These are phyloP conservation scores for Nephrocerus scutellatus DNA, from an alignment of 2,888 invertebrate species.

Conservation along the genomic window DNA sequence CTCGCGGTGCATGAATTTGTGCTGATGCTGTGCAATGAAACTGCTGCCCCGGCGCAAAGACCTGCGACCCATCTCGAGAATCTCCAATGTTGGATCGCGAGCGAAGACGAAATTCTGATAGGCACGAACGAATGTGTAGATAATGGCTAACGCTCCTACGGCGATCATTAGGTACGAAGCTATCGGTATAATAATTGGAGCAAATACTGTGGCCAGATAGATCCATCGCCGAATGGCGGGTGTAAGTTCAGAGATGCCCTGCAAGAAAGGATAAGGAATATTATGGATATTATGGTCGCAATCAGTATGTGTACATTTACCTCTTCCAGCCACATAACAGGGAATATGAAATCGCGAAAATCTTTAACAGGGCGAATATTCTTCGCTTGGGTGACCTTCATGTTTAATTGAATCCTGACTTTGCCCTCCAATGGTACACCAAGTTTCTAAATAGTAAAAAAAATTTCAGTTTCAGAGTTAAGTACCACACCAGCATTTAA, in stretches of 20 bases:
- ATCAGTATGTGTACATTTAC: constrained; percentile 42
- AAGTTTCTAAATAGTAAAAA: constrained; percentile 57
- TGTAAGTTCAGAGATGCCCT: constrained; percentile 72
- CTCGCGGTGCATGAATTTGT: constrained; percentile 40
- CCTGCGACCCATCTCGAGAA: constrained; percentile 68
- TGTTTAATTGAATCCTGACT: constrained; percentile 72
- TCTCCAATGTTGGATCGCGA: constrained; percentile 60
- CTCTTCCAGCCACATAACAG: constrained; percentile 86
- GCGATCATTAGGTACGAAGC: constrained; percentile 66
- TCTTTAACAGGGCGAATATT: constrained; percentile 64
- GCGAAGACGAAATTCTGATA: constrained; percentile 69
- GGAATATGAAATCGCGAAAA: constrained; percentile 74
- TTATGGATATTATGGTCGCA: background rate
- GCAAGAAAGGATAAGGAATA: constrained; percentile 14
- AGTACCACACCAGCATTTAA: too few relatives aligned
- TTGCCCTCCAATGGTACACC: constrained; percentile 78
- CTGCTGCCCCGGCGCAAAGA: constrained; percentile 59
- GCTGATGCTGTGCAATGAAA: constrained; percentile 45
- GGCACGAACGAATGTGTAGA: constrained; percentile 62
- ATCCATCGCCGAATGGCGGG: constrained; percentile 76
- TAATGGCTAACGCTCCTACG: constrained; percentile 59
- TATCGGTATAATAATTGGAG: constrained; percentile 63
- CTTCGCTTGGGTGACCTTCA: constrained; percentile 69
- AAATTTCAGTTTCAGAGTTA: background rate
- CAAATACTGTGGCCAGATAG: constrained; percentile 70